These are phyloP conservation scores for Frankliniella intonsa DNA, from an alignment of 2,888 invertebrate genomes.

Conservation along the genomic window DNA sequence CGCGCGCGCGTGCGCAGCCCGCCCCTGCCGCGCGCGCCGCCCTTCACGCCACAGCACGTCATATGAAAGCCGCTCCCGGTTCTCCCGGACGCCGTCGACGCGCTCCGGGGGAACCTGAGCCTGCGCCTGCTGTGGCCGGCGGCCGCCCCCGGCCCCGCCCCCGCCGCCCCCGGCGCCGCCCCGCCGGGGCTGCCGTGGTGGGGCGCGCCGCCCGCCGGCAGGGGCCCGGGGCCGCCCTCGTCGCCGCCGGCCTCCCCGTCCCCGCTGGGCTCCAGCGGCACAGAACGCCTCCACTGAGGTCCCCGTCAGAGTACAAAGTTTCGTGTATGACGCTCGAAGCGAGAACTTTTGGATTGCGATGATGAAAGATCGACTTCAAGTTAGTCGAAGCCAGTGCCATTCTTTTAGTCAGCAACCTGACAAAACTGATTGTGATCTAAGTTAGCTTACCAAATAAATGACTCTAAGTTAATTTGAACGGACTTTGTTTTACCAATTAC, in stretches of 20 bases:
- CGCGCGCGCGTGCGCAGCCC: slow-evolving; percentile 55
- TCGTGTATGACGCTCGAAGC: background rate
- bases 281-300: background rate
- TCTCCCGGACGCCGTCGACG: slow-evolving; percentile 60
- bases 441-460: too few species aligned
- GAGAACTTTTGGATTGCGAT: too few species aligned
- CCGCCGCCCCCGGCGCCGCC: background rate
- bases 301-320: background rate
- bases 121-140: background rate
- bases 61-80: slow-evolving; percentile 82
- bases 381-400: too few species aligned
- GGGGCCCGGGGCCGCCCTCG: background rate
- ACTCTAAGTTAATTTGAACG: background rate
- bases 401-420: too few species aligned
- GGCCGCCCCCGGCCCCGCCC: background rate
- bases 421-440: too few species aligned
- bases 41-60: slow-evolving; percentile 55
- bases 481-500: background rate
- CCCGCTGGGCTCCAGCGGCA: background rate
- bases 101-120: slow-evolving; percentile 14
- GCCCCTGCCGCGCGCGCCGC: slow-evolving; percentile 43
- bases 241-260: background rate
- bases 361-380: too few species aligned
- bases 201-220: background rate
- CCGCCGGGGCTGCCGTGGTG: background rate